Evolutionary conservation across 2,888 invertebrate genomes (phyloP).

Genomic region (Orthosia gothica): DNA sequence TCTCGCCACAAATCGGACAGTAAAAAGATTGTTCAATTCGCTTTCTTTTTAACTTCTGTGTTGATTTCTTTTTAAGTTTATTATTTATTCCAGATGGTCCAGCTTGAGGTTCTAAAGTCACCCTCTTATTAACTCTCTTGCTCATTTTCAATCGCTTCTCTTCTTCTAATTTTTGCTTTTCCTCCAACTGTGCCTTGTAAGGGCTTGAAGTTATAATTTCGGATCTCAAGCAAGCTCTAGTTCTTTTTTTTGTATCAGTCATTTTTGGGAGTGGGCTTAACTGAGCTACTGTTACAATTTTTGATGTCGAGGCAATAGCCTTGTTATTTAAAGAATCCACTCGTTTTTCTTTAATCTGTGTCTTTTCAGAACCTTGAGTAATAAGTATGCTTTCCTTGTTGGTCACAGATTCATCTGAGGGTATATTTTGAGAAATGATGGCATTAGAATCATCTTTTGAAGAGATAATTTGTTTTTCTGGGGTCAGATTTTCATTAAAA

Average conservation of each 20-base stretch:
- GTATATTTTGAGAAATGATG: background rate
- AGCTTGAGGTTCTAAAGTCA: conserved; percentile 1
- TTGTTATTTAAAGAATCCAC: conserved; percentile 1
- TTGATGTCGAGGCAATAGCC: background rate
- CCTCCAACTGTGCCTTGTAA: conserved; percentile 2
- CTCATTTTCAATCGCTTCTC: background rate
- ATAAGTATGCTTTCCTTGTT: background rate
- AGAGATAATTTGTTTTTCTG: too few species aligned
- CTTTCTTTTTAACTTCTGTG: background rate
- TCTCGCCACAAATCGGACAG: background rate
- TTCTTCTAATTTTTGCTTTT: conserved; percentile 1
- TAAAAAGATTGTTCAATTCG: background rate
- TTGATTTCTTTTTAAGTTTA: conserved; percentile 1
- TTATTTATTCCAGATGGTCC: background rate
- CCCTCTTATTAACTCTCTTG: background rate
- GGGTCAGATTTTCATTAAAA: too few species aligned
- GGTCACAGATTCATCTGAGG: background rate
- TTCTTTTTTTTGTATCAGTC: background rate
- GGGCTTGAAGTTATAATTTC: conserved; percentile 4
- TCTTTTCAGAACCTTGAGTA: background rate
- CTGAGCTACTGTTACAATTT: conserved; percentile 2
- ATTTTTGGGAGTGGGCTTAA: background rate
- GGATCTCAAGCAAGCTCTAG: background rate
- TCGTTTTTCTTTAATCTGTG: conserved; percentile 1
- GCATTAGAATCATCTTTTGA: background rate